Base-by-base conservation (phyloP, 2,113 vertebrate genomes). In the Saccopteryx bilineata region DNA sequence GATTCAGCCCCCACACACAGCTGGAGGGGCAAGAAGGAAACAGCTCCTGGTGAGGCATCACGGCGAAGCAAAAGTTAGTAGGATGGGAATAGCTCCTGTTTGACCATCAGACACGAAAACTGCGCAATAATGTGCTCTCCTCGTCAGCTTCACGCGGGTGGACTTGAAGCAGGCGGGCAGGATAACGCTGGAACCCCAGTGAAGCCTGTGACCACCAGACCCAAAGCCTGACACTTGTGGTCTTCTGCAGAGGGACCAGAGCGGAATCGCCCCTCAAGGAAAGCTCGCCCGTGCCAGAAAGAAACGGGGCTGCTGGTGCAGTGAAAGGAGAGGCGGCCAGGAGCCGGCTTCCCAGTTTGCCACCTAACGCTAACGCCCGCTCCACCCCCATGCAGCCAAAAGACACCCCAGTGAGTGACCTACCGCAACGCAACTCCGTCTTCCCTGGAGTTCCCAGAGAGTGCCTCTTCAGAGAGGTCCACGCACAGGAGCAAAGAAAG, bases 211-310 rank as follows among this genome's bases (percentile, higher is more conserved):
- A 24, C 78, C 19, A 24, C 78, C 19, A 8, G 19, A 93, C 52
- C 28, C 0, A 11, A 50, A 48, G 39, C 21, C 21, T 48, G 56
- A 56, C 1, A 4, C 1, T 0, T 0, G 5, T 4, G 28, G 23
- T 19, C 76, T 52, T 60, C 76, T 56, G 23, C 23, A 1, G 7
- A 24, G 7, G 14, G 28, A 12, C 18, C 24, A 13, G 14, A 26
- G 19, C 72, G 31, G 6, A 46, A 10, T 5, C 9, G 2, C 23
- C 10, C 7, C 31, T 28, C 14, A 4, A 21, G 19, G 21, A 17
- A 18, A 52, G 23, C 46, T 48, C 5, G 10, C 2, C 8, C 26
- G 11, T 7, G 33, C n/a, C 52, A 58, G 28, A 61, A 76, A 52
- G 46, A 60, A 26, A 12, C 15, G 2, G 5, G 5, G 33, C 7